phyloP scores from a whole-genome alignment of 2,113 vertebrate genomes.

The Perognathus longimembris region DNA sequence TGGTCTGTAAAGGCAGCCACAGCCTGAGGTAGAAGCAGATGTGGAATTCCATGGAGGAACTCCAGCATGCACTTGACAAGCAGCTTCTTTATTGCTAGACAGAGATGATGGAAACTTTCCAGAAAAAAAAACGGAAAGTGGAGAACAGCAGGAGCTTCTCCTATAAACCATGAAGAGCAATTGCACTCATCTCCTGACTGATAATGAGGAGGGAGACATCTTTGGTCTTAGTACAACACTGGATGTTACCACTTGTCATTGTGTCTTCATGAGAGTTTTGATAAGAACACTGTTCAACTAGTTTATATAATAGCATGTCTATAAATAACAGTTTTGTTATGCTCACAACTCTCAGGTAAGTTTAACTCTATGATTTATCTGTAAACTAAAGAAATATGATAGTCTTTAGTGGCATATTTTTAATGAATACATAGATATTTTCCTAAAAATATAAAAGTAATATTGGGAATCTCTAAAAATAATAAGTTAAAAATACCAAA shows the following conservation, averaged over 20 bases:
- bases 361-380: conserved; percentile 35
- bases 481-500: background rate
- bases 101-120: background rate
- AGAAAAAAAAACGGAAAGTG: background rate
- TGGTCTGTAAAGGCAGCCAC: background rate
- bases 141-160: background rate
- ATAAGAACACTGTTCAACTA: too few relatives aligned
- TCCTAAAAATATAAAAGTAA: conserved; percentile 35
- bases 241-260: too few relatives aligned
- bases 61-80: background rate
- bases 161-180: background rate
- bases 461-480: background rate
- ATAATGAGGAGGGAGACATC: background rate
- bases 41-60: background rate
- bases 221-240: background rate
- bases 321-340: background rate
- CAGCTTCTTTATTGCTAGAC: background rate
- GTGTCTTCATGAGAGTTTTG: too few relatives aligned
- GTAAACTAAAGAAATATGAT: background rate
- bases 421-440: conserved; percentile 30
- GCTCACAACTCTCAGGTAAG: background rate
- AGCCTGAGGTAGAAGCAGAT: background rate
- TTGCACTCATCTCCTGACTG: background rate
- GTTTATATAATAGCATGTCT: too few relatives aligned
- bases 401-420: conserved; percentile 38